Evolutionary conservation across 2,888 invertebrate genomes (phyloP).

Genomic region (Lamproptera curius): DNA sequence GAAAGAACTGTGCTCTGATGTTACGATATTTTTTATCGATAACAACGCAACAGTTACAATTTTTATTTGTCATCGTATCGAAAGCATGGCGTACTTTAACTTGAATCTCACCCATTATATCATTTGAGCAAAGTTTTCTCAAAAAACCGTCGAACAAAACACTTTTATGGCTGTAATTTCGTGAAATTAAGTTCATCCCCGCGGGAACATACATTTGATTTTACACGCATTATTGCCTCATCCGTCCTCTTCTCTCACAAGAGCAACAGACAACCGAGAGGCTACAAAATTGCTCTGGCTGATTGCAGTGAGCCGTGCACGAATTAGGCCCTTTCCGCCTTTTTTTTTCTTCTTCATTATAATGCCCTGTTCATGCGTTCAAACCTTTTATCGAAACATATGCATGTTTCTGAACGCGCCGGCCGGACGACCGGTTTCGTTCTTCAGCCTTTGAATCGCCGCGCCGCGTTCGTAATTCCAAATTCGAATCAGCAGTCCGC

Average conservation of each 20-base stretch:
- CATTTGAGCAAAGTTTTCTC: no score
- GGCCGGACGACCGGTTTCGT: constrained; percentile 65
- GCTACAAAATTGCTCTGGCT: constrained; percentile 64
- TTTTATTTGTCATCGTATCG: not conserved
- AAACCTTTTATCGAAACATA: constrained; percentile 73
- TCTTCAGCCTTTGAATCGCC: constrained; percentile 63
- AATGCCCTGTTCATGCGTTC: constrained; percentile 72
- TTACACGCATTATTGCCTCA: constrained; percentile 58
- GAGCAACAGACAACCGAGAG: constrained; percentile 33
- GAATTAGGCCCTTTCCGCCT: constrained; percentile 69
- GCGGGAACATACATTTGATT: constrained; percentile 67
- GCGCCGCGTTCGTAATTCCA: constrained; percentile 41
- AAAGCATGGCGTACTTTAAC: no score
- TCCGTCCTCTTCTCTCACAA: constrained; percentile 37
- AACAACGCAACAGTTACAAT: not conserved
- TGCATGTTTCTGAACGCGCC: constrained; percentile 65
- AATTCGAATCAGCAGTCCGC: constrained; percentile 52
- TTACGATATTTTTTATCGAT: constrained; percentile 14
- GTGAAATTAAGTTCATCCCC: constrained; percentile 64
- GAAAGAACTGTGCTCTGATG: constrained; percentile 15
- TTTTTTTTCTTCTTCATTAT: constrained; percentile 60
- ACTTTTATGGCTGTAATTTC: constrained; percentile 65
- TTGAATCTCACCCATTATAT: no score
- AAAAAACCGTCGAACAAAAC: not conserved
- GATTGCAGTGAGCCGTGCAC: constrained; percentile 73